phyloP scores from a whole-genome alignment of 2,888 invertebrate species.

The Leucozona laternaria region DNA sequence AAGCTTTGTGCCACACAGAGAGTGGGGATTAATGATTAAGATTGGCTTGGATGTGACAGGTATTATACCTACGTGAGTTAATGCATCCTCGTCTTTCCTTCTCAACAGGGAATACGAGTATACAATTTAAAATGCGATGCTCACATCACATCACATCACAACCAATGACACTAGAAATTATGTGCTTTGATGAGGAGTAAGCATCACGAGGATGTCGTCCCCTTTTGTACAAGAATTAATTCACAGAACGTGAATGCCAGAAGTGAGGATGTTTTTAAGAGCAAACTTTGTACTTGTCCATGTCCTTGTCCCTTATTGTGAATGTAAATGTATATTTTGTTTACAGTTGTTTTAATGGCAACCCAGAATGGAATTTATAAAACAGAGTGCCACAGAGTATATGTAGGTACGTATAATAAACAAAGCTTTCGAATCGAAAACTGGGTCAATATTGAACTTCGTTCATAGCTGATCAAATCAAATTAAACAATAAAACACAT shows the following conservation, averaged over 20 bases:
- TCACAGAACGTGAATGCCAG: constrained; percentile 50
- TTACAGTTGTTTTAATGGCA: constrained; percentile 48
- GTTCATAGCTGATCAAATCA: neutral
- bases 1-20: neutral
- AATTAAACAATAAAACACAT: no score
- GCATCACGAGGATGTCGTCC: constrained; percentile 29
- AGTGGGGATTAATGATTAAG: constrained; percentile 17
- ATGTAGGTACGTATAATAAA: no score
- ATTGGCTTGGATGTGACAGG: constrained; percentile 42
- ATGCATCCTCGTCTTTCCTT: constrained; percentile 6
- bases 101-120: constrained; percentile 4
- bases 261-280: constrained; percentile 34
- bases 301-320: constrained; percentile 11
- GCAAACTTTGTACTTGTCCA: constrained; percentile 2
- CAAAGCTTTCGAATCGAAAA: constrained; percentile 25
- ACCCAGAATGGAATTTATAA: constrained; percentile 27
- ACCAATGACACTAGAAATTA: constrained; percentile 62
- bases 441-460: constrained; percentile 38
- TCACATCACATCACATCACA: constrained; percentile 42
- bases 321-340: constrained; percentile 35
- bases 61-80: constrained; percentile 19
- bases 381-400: neutral
- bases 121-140: constrained; percentile 57
- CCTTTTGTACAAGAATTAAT: constrained; percentile 36
- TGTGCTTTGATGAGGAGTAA: constrained; percentile 49